Evolutionary conservation across 2,797 vertebrate genomes (phyloP).

Genomic region (Oceanodroma leucorhoa): DNA sequence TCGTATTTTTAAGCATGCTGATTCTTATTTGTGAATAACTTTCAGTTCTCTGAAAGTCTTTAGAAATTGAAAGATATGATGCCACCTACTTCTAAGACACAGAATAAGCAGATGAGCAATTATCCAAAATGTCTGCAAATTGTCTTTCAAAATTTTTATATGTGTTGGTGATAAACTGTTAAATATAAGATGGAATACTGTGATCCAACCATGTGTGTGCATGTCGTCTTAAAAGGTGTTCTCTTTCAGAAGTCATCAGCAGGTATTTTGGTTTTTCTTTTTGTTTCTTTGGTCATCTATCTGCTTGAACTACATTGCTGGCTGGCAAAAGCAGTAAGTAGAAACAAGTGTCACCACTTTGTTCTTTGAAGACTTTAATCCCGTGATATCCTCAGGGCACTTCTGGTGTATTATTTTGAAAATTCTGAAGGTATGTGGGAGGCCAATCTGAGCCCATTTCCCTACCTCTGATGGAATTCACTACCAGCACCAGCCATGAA

Average conservation of each 20-base stretch:
- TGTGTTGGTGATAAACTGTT: background rate
- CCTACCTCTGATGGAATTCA: fast-evolving
- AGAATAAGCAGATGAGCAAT: background rate
- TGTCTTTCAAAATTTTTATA: background rate
- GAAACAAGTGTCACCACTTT: background rate
- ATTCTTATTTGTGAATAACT: background rate
- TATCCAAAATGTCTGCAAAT: background rate
- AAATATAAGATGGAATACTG: background rate
- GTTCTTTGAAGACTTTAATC: background rate
- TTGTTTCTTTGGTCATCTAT: background rate
- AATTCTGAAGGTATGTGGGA: background rate
- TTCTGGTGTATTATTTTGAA: background rate
- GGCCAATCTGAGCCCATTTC: background rate
- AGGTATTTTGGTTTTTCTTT: background rate
- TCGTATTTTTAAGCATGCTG: background rate
- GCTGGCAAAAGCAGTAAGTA: background rate
- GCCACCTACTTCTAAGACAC: background rate
- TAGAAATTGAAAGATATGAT: background rate
- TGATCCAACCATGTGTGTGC: background rate
- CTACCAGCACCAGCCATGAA: background rate
- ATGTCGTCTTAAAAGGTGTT: background rate
- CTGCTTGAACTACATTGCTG: background rate
- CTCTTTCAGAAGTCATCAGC: background rate
- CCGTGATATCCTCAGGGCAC: background rate
- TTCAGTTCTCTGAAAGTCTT: background rate